Evolutionary conservation across 2,888 invertebrate species (phyloP), one percentile per base, ranked within the genome.

Genomic region (Cacoxenus indagator): DNA sequence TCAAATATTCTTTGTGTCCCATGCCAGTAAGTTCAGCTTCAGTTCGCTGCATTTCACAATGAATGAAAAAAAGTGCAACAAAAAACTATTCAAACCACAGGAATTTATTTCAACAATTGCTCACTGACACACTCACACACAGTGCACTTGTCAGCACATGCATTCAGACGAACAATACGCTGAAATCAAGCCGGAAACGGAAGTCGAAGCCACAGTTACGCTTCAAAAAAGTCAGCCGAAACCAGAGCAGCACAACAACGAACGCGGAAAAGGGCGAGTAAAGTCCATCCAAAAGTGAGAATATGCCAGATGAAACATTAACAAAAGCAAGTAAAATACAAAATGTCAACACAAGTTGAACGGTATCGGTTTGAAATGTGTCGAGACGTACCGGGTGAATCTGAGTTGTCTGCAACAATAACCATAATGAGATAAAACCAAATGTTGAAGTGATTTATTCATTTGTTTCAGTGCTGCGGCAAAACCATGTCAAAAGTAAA

Each of bases 131-230:
- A 59, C n/a, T n/a, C 22, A 61, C 43, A 61, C 43, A 61, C 24
- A 45, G 19, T n/a, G n/a, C n/a, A n/a, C n/a, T 14, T 29, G 17
- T 11, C n/a, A 24, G 31, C 59, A 61, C 22, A 4, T 57, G 27
- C 2, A 27, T 11, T n/a, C 31, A 17, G 31, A 59, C n/a, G 24
- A 24, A 43, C 22, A 51, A 51, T 51, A 51, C 51, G 22, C 2
- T 45, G 61, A 62, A 62, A 62, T 62, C 31, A 62, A 62, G 61
- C 8, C 61, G 61, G 61, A 62, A 62, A 55, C 55, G 26, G 55
- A 51, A 51, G 24, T 24, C 24, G 45, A 62, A 62, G 61, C 24
- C 61, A 43, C 24, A 59, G 59, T 59, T 59, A 59, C 43, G 61
- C 61, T 62, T 62, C 43, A 62, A 62, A 61, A 57, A 57, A 29